Conservation (phyloP, 1,140 invertebrate species). For the Scaptomyza montana region DNA sequence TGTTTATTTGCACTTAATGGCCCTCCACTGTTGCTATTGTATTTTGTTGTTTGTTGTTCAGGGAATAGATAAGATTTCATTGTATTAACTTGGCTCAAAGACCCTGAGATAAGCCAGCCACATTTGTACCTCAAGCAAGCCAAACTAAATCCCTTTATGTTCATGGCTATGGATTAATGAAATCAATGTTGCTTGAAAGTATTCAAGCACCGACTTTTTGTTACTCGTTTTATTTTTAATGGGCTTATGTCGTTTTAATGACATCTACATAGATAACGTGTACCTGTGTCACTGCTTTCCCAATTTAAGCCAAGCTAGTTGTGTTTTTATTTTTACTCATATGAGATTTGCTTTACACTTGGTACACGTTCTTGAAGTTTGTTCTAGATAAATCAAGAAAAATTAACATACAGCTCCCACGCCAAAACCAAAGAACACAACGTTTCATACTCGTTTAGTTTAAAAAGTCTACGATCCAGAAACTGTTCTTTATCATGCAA, state of each 20-base stretch:
- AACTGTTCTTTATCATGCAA: constrained; percentile 62
- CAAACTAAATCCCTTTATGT: constrained; percentile 83
- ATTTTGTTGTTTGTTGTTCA: constrained; percentile 17
- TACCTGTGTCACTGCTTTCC: not conserved
- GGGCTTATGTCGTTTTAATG: constrained; percentile 62
- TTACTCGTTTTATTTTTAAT: constrained; percentile 42
- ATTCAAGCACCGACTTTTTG: too few relatives aligned
- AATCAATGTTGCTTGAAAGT: too few relatives aligned
- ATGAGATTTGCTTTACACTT: constrained; percentile 24
- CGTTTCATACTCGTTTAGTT: not conserved
- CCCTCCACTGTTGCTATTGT: constrained; percentile 10
- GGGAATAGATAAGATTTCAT: constrained; percentile 61
- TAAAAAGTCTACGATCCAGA: constrained; percentile 36
- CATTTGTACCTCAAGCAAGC: not conserved
- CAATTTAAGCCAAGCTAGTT: too few relatives aligned
- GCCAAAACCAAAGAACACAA: not conserved
- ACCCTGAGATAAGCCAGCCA: constrained; percentile 15
- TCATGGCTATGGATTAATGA: too few relatives aligned
- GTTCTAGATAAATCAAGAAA: constrained; percentile 40
- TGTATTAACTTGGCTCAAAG: constrained; percentile 49
- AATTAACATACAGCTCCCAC: constrained; percentile 47
- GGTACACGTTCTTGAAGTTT: constrained; percentile 22
- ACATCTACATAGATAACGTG: constrained; percentile 50
- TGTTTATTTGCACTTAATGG: constrained; percentile 59
- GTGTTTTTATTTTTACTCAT: not conserved